Base-by-base conservation (phyloP, 2,888 invertebrate genomes). In the Thecocarcelia acutangulata region DNA sequence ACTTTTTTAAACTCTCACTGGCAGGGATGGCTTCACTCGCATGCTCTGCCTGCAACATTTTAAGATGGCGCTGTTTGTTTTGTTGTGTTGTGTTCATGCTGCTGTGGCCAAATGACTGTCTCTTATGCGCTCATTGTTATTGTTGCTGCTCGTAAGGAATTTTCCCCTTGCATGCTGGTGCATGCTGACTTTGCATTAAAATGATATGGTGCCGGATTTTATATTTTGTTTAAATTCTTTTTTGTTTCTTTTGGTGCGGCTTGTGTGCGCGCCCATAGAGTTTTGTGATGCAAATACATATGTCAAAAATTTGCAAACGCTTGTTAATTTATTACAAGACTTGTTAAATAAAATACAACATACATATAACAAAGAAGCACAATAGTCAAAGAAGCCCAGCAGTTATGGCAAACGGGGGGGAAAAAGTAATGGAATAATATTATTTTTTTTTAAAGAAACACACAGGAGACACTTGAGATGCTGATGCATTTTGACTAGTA, bases 311-410 rank as follows among this genome's bases (percentile, higher is more conserved):
- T 84, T 84, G 83, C 83, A 84, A 83, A 76, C 82, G 83, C 82
- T 80, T 82, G 84, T 84, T 84, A 84, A 84, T 84, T 84, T 84
- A 84, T 84, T 83, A 84, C 80, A 83, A 83, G 78, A 81, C 77
- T 83, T 81, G 80, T 83, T 83, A 80, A 83, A 83, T 83, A 81
- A 80, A 78, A 83, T 78, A 78, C 72, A 72, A 58, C 73, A 82
- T 21, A 72, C n/a, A n/a, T n/a, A n/a, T 64, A 2, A 64, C 56
- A 48, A 21, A 54, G 42, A 40, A 28, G 42, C 54, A 54, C n/a
- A 54, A n/a, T 2, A 50, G 42, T 15, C 17, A 28, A 28, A 17
- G 48, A 3, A 58, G 15, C 11, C 37, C 24, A 17, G 40, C 33
- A 37, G 3, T 2, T 11, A 28, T 37, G 46, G 40, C 5, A 28